Evolutionary conservation across 2,113 vertebrate species (phyloP).

Genomic region (Gymnorhina tibicen): DNA sequence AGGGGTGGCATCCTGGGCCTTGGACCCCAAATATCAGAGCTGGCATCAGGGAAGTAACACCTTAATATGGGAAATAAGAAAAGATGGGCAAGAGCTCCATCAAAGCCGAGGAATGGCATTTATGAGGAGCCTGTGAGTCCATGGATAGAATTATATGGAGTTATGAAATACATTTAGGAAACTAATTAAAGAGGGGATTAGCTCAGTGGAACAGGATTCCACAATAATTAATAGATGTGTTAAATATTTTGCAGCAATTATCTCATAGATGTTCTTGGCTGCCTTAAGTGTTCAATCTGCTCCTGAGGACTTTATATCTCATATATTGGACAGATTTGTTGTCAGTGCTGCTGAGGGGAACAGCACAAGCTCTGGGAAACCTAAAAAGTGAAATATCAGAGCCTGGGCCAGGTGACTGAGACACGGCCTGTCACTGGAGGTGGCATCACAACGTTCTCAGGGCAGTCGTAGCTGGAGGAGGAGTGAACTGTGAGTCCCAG

Average conservation of each 20-base stretch:
- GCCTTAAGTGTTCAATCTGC: background rate
- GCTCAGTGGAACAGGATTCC: constrained; percentile 17
- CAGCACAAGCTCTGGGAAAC: background rate
- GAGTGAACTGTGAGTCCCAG: accelerated
- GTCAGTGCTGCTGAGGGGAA: background rate
- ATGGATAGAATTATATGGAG: background rate
- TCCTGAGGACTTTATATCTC: background rate
- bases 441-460: background rate
- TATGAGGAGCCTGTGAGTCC: background rate
- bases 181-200: constrained; percentile 40
- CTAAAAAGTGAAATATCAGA: background rate
- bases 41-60: background rate
- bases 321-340: background rate
- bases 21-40: accelerated
- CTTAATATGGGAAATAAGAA: background rate
- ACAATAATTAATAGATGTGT: constrained; percentile 7
- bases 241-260: constrained; percentile 12
- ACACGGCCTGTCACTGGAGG: background rate
- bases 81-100: background rate
- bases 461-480: background rate
- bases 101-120: background rate
- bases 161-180: background rate
- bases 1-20: background rate
- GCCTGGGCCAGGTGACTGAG: background rate
- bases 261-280: background rate